phyloP scores from a whole-genome alignment of 2,888 invertebrate genomes.

The Bellardia bayeri region DNA sequence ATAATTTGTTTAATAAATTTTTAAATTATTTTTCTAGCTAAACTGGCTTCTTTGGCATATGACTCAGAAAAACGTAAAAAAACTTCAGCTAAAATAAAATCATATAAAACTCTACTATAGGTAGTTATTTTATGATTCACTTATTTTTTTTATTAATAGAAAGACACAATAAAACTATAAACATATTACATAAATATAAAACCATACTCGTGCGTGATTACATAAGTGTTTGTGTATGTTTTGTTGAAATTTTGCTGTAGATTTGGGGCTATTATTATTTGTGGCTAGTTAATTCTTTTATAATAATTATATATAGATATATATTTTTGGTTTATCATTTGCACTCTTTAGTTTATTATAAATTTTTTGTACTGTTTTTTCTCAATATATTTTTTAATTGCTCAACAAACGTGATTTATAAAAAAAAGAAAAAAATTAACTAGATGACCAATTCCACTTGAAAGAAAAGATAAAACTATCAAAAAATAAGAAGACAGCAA shows the following conservation, averaged over 20 bases:
- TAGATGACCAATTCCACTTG: constrained; percentile 51
- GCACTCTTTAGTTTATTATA: constrained; percentile 37
- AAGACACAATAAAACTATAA: constrained; percentile 27
- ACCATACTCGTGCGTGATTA: constrained; percentile 49
- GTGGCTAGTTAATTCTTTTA: constrained; percentile 55
- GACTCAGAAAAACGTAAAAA: background rate
- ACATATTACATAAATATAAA: background rate
- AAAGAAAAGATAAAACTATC: constrained; percentile 14
- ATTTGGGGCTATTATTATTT: constrained; percentile 19
- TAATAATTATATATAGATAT: constrained; percentile 26
- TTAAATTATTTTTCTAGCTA: background rate
- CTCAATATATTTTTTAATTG: constrained; percentile 51
- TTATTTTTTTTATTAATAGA: background rate
- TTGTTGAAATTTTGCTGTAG: background rate
- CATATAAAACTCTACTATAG: background rate
- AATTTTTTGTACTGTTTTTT: constrained; percentile 13
- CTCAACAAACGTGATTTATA: constrained; percentile 57
- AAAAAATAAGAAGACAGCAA: background rate
- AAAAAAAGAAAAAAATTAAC: constrained; percentile 27
- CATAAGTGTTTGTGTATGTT: constrained; percentile 34
- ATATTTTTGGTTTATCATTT: constrained; percentile 14
- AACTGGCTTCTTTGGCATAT: background rate
- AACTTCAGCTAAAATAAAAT: too few relatives aligned
- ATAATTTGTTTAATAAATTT: too few relatives aligned
- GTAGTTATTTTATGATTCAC: constrained; percentile 48